Conservation (phyloP, 2,113 vertebrate species). For the Callocephalon fimbriatum region DNA sequence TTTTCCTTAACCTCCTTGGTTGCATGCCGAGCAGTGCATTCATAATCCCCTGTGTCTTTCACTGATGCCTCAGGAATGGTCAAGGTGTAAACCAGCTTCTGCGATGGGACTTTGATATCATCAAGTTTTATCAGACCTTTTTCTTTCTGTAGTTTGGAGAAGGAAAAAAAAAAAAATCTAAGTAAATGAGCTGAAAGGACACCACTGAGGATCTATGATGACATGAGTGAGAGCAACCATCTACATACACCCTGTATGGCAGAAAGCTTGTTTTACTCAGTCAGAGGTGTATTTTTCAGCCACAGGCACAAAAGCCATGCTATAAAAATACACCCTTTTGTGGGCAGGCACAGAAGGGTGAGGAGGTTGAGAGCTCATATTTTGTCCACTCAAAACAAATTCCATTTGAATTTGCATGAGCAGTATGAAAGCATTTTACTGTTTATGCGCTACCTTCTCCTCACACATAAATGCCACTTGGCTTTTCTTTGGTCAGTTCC, state of each 20-base stretch:
- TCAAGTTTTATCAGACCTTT: conserved; percentile 78
- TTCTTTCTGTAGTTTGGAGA: conserved; percentile 70
- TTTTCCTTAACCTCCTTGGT: conserved; percentile 85
- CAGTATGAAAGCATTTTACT: not conserved
- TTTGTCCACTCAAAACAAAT: not conserved
- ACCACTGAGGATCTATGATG: not conserved
- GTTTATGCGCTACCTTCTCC: not conserved
- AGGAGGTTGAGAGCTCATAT: not conserved
- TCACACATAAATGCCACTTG: not conserved
- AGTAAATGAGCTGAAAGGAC: not conserved
- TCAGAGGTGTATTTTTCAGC: not conserved
- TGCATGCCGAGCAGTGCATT: conserved; percentile 89
- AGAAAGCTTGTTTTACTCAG: not conserved
- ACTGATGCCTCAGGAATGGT: conserved; percentile 86
- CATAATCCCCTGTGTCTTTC: conserved; percentile 93
- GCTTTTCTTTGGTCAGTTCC: not conserved
- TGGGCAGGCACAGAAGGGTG: not conserved
- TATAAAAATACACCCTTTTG: not conserved
- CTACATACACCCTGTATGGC: not conserved
- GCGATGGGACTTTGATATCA: conserved; percentile 77
- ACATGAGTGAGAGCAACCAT: not conserved
- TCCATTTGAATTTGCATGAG: not conserved
- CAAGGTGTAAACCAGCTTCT: conserved; percentile 87
- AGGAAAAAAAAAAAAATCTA: not conserved
- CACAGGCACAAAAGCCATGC: not conserved